These are phyloP conservation scores for Labeo rohita DNA, from an alignment of 2,113 vertebrate species.

Conservation along the genomic window DNA sequence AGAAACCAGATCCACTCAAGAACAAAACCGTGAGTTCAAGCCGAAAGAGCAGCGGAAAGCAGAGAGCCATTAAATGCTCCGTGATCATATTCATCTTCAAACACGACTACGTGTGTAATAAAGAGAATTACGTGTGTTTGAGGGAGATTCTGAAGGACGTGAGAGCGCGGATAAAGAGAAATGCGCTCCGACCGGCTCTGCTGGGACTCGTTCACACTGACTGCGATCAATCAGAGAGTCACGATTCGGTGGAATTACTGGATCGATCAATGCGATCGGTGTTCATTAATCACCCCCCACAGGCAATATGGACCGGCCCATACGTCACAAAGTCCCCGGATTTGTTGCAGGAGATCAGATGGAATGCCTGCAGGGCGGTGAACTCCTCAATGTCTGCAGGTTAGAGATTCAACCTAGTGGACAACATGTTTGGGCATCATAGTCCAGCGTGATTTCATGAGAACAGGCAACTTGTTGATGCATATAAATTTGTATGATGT, in stretches of 20 bases:
- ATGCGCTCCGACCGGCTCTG: conserved; percentile 65
- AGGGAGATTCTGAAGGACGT: conserved; percentile 77
- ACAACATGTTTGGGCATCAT: background rate
- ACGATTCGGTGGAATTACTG: conserved; percentile 60
- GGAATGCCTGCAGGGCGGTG: conserved; percentile 68
- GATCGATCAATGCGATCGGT: conserved; percentile 69
- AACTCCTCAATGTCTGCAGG: conserved; percentile 62
- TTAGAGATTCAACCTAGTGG: background rate
- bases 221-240: conserved; percentile 58
- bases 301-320: conserved; percentile 71
- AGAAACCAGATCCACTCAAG: background rate
- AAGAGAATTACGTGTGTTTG: conserved; percentile 53
- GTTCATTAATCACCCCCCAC: conserved; percentile 68
- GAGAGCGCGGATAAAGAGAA: conserved; percentile 65
- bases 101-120: conserved; percentile 64
- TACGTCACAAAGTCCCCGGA: conserved; percentile 67
- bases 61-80: conserved; percentile 68
- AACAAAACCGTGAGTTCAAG: conserved; percentile 36
- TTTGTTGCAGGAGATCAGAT: conserved; percentile 67
- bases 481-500: no score
- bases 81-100: conserved; percentile 75
- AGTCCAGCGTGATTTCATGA: background rate
- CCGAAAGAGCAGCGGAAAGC: conserved; percentile 39
- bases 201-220: conserved; percentile 70
- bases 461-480: background rate